Base-by-base conservation (phyloP, 2,113 vertebrate genomes). In the Craseonycteris thonglongyai region DNA sequence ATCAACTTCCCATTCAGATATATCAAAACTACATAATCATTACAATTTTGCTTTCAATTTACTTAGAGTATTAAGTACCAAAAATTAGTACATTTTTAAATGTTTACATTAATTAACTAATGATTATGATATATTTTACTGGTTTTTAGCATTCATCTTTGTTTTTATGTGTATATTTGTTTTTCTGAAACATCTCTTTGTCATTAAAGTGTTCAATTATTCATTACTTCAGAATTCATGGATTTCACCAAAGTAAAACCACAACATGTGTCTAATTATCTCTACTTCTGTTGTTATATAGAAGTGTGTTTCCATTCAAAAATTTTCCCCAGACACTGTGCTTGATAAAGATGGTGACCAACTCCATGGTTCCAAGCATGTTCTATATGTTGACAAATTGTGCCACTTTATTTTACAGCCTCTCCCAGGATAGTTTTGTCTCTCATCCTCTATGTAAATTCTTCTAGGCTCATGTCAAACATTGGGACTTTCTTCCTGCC, bases 51-150 rank as follows among this genome's bases (percentile, higher is more conserved):
- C 40, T 63, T 89, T 88, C 42, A 66, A 58, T 80, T 81, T 80
- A 65, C 45, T 86, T 85, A 26, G 65, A 66, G 7, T 51, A 59
- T 76, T 76, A 90, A 90, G 21, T 40, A 71, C 54, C 40, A 92
- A 93, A 91, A 84, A 61, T 42, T 22, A 47, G 5, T 91, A 61
- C 54, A 47, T 89, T 42, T 71, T 84, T 84, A 38, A 78, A 78
- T 74, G 19, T 95, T 83, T 88, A 59, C 19, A 40, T 45, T 84
- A 91, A 42, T 88, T 91, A 91, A 42, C 83, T 91, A 58, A 87
- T 69, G 63, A 33, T 58, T 69, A 26, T 72, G 1, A 69, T 80
- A 84, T 35, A 85, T 22, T 88, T 94, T 87, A 68, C 35, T 83
- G 22, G 7, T 72, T 74, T 92, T 94, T 94, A 87, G 35, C 47